Evolutionary conservation across 2,888 invertebrate genomes (phyloP), one percentile per base, ranked within the genome.

Genomic region (Pseudococcus jackbeardsleyi): DNA sequence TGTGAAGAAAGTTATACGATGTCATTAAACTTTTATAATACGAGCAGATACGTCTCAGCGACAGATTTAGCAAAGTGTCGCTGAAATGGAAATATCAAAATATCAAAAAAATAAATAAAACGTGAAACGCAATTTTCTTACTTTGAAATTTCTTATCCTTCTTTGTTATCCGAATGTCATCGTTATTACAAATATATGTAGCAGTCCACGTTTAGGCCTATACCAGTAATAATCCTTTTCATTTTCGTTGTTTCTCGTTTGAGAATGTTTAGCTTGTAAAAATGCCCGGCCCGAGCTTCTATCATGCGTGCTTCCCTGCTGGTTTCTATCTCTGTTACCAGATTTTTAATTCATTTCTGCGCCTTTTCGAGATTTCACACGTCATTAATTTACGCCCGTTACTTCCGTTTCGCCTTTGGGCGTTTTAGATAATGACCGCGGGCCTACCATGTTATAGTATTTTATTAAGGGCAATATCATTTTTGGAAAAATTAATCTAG

Each of bases 331-430:
- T 19, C 17, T 79, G 42, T 79, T 42, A 79, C 59, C 22, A 42
- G n/a, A 42, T 42, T 79, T 39, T 79, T 79, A 79, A 79, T 79
- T 79, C 79, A 79, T 79, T 79, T 79, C 42, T 33, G 26, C 33
- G 33, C 72, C 72, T 42, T 79, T 79, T 79, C 42, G 79, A 79
- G 79, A 79, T 79, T 79, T 79, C 79, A 79, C 79, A 26, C 42
- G 79, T 79, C 42, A 79, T 79, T 79, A 79, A 39, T 79, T 79
- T 79, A 72, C 15, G 79, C 17, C 42, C n/a, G 39, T 79, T 42
- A 42, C 9, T 79, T 79, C 42, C 42, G 79, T 42, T 79, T 46
- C 42, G 39, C 8, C 42, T 79, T 79, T 72, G 42, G 79, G 12
- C 42, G 79, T 79, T 79, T 79, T 79, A 19, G 59, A 19, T 59